phyloP scores from a whole-genome alignment of 2,888 invertebrate genomes.

The Leucophenga montana region DNA sequence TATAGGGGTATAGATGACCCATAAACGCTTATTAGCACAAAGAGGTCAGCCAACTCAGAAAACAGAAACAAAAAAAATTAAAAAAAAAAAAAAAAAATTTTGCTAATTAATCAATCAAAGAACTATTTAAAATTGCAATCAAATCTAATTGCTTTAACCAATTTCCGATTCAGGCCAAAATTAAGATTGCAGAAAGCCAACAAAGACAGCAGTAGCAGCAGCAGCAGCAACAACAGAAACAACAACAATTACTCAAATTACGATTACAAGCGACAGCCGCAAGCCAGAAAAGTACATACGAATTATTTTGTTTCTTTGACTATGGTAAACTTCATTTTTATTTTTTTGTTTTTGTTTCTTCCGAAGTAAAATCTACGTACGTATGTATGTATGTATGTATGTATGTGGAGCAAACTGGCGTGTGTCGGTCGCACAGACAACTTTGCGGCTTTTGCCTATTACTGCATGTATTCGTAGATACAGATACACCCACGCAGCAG shows the following conservation, averaged over 20 bases:
- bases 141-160: conserved; percentile 15
- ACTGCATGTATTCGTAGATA: no score
- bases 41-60: conserved; percentile 2
- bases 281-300: conserved; percentile 15
- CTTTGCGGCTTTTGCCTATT: no score
- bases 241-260: conserved; percentile 29
- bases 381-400: background rate
- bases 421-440: background rate
- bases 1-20: background rate
- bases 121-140: conserved; percentile 11
- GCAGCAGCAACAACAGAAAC: no score
- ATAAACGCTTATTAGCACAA: background rate
- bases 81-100: no score
- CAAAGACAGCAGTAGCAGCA: conserved; percentile 2
- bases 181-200: conserved; percentile 12
- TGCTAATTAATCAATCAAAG: conserved; percentile 16
- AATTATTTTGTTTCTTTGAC: conserved; percentile 11
- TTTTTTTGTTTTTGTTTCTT: background rate
- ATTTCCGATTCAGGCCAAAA: conserved; percentile 6
- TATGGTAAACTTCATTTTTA: no score
- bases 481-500: conserved; percentile 10
- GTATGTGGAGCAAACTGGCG: conserved; percentile 5
- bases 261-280: conserved; percentile 24
- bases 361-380: background rate
- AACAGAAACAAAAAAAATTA: no score